These are phyloP conservation scores for Macropus fuliginosus DNA, from an alignment of 2,797 vertebrate genomes.

Conservation along the genomic window DNA sequence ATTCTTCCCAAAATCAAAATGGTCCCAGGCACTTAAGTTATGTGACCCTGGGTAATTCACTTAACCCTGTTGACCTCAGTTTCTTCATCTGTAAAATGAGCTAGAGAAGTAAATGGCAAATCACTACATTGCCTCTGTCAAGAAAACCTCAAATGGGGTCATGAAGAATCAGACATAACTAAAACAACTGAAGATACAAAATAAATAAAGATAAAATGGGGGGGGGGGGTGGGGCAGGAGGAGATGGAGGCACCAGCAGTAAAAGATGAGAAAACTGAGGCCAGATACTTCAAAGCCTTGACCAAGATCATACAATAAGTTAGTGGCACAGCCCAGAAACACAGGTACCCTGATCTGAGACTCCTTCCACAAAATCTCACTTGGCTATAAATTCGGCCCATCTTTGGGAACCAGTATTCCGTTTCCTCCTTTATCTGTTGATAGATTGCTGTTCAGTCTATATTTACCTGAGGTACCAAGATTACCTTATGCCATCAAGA, in stretches of 20 bases:
- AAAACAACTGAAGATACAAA: background rate
- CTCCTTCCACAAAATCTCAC: background rate
- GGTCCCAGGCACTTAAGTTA: background rate
- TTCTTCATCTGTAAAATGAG: constrained; percentile 46
- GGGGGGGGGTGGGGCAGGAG: too few species aligned
- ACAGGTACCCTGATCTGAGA: background rate
- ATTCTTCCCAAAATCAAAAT: background rate
- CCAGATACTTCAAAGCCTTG: background rate
- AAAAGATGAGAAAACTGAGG: background rate
- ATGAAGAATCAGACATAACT: background rate
- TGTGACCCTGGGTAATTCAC: background rate
- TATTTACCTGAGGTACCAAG: background rate
- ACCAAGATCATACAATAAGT: background rate
- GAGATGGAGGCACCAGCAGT: background rate
- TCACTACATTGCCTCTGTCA: background rate
- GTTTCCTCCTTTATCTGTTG: background rate
- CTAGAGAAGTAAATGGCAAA: background rate
- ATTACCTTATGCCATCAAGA: background rate
- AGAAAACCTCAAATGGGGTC: background rate
- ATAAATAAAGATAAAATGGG: background rate
- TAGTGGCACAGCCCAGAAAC: background rate
- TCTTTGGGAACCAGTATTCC: background rate
- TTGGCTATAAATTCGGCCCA: background rate
- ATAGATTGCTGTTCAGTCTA: background rate
- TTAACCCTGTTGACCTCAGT: background rate